Evolutionary conservation across 2,797 vertebrate genomes (phyloP).

Genomic region (Craterocephalus amniculus): DNA sequence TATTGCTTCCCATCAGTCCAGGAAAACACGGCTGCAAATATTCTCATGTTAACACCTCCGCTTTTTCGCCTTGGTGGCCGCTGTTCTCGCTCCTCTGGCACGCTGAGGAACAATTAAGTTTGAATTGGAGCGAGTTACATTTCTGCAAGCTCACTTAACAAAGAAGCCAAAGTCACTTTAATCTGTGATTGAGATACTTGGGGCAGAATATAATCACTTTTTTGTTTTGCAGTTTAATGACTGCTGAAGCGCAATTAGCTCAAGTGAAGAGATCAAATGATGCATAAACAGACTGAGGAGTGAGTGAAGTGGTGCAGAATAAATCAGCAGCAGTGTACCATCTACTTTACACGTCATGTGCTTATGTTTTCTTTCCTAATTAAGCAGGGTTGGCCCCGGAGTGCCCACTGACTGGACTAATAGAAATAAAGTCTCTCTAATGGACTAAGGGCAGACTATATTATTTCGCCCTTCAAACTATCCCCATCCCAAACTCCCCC

Average conservation of each 20-base stretch:
- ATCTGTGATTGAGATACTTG: slow-evolving; percentile 47
- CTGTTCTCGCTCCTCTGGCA: slow-evolving; percentile 25
- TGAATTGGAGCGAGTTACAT: slow-evolving; percentile 34
- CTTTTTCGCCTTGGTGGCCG: slow-evolving; percentile 19
- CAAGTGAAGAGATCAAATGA: slow-evolving; percentile 52
- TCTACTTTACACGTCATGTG: slow-evolving; percentile 37
- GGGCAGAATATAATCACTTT: slow-evolving; percentile 47
- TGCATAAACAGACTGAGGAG: slow-evolving; percentile 37
- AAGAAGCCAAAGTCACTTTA: slow-evolving; percentile 60
- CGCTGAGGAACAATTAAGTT: slow-evolving; percentile 53
- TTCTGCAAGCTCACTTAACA: slow-evolving; percentile 18
- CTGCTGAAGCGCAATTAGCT: slow-evolving; percentile 51
- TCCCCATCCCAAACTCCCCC: slow-evolving; percentile 59
- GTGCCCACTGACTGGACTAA: slow-evolving; percentile 70
- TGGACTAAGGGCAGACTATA: slow-evolving; percentile 75
- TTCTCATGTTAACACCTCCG: slow-evolving; percentile 34
- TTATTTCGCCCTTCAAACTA: slow-evolving; percentile 76
- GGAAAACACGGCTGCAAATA: slow-evolving; percentile 49
- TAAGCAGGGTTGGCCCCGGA: slow-evolving; percentile 70
- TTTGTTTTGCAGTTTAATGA: slow-evolving; percentile 44
- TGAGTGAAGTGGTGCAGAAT: slow-evolving; percentile 30
- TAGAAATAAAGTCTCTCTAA: slow-evolving; percentile 82
- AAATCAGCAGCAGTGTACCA: slow-evolving; percentile 13
- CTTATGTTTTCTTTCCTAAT: slow-evolving; percentile 78
- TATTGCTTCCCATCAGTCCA: slow-evolving; percentile 50